A percentile compares a stretch with the other conserved stretches of the same genome.
phyloP scores from a whole-genome alignment of 2,888 invertebrate genomes.

The Chrysotoxum bicinctum region DNA sequence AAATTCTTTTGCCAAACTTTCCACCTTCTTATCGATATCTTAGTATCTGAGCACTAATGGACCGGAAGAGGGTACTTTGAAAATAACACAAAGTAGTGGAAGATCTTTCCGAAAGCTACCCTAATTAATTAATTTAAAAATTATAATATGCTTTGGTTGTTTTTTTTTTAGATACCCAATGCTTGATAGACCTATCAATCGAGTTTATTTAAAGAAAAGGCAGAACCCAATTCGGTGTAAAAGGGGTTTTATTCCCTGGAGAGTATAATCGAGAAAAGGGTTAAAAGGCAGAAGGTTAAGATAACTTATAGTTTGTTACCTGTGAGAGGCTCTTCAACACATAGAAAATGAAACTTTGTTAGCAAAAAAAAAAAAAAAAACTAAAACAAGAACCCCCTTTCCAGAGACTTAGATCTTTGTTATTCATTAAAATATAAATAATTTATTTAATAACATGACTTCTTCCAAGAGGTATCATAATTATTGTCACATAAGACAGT shows the following conservation, averaged over 20 bases:
- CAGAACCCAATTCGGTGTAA: conserved; percentile 6
- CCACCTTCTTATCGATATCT: background rate
- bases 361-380: background rate
- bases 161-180: background rate
- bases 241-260: background rate
- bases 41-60: conserved; percentile 33
- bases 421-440: conserved; percentile 63
- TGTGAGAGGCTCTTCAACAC: background rate
- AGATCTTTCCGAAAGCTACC: background rate
- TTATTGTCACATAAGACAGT: no score
- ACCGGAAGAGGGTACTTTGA: conserved; percentile 36
- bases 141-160: conserved; percentile 15
- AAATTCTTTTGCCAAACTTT: conserved; percentile 30
- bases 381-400: background rate
- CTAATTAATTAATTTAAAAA: conserved; percentile 24
- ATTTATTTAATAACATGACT: conserved; percentile 26
- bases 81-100: background rate
- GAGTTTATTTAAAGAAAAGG: conserved; percentile 15
- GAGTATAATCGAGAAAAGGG: background rate
- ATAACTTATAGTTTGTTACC: background rate
- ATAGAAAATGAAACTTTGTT: background rate
- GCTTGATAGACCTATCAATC: conserved; percentile 6
- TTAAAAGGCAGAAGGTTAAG: background rate
- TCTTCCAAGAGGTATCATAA: conserved; percentile 6
- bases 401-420: conserved; percentile 12